phyloP scores from a whole-genome alignment of 1,140 invertebrate species.

The Sarcophaga bullata region DNA sequence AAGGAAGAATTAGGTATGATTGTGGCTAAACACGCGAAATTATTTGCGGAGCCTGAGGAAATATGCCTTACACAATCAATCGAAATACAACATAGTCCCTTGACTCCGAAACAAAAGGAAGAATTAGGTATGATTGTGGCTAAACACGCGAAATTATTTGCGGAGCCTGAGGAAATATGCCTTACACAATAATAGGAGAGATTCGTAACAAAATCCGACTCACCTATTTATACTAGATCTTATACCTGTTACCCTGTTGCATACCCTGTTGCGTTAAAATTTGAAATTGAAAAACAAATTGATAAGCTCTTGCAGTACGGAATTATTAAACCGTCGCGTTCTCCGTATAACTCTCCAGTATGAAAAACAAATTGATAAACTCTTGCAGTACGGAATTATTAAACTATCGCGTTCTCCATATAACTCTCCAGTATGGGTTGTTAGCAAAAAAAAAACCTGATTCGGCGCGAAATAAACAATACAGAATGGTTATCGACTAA shows the following conservation, averaged over 20 bases:
- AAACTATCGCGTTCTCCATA: slow-evolving; percentile 46
- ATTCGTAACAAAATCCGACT: slow-evolving; percentile 46
- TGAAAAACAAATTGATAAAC: slow-evolving; percentile 45
- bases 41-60: slow-evolving; percentile 46
- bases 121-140: no score
- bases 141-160: slow-evolving; percentile 45
- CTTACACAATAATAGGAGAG: slow-evolving; percentile 46
- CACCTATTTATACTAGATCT: slow-evolving; percentile 46
- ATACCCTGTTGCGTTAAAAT: slow-evolving; percentile 46
- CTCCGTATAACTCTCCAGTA: slow-evolving; percentile 48
- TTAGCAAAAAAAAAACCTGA: slow-evolving; percentile 46
- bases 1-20: slow-evolving; percentile 13
- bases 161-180: slow-evolving; percentile 44
- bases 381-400: slow-evolving; percentile 48
- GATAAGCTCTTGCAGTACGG: slow-evolving; percentile 45
- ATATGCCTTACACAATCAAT: no score
- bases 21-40: no score
- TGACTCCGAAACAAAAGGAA: slow-evolving; percentile 5
- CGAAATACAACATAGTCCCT: slow-evolving; percentile 34
- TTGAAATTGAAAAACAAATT: slow-evolving; percentile 44
- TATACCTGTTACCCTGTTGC: slow-evolving; percentile 48
- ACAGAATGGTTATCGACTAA: slow-evolving; percentile 60
- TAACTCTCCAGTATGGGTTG: slow-evolving; percentile 49
- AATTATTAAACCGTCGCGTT: slow-evolving; percentile 48
- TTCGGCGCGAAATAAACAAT: slow-evolving; percentile 54